phyloP scores from a whole-genome alignment of 2,113 vertebrate genomes.

The Colossoma macropomum region DNA sequence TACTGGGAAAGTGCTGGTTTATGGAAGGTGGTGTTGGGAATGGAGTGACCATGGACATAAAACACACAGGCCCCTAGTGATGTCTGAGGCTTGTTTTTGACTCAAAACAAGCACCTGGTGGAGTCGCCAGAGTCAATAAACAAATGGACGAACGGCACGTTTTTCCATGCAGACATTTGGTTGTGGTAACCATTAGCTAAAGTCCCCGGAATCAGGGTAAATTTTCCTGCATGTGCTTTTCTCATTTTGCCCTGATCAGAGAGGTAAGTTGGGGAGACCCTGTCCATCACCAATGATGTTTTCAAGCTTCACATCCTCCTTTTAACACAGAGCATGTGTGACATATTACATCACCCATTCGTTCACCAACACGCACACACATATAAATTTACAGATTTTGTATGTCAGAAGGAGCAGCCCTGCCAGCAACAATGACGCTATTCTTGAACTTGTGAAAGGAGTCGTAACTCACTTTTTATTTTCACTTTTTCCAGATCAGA shows the following conservation, averaged over 20 bases:
- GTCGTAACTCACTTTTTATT: slow-evolving; percentile 19
- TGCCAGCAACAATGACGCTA: slow-evolving; percentile 55
- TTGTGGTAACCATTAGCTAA: slow-evolving; percentile 54
- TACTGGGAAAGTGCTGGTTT: slow-evolving; percentile 43
- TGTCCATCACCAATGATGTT: slow-evolving; percentile 27
- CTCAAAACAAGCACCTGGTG: slow-evolving; percentile 48
- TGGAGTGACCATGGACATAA: slow-evolving; percentile 44
- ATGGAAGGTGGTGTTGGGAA: slow-evolving; percentile 40
- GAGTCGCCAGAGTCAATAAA: slow-evolving; percentile 65
- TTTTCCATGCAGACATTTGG: slow-evolving; percentile 62
- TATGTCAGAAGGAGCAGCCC: background rate
- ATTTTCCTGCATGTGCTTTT: slow-evolving; percentile 63
- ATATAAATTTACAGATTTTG: slow-evolving; percentile 2
- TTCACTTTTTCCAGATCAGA: slow-evolving; percentile 55
- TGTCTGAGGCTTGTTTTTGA: slow-evolving; percentile 46
- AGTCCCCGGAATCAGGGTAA: slow-evolving; percentile 48
- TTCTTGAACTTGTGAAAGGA: slow-evolving; percentile 38
- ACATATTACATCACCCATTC: slow-evolving; percentile 55
- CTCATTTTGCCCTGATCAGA: slow-evolving; percentile 52
- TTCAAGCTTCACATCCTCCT: slow-evolving; percentile 52
- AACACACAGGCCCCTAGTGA: slow-evolving; percentile 40
- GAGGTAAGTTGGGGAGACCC: slow-evolving; percentile 48
- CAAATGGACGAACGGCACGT: slow-evolving; percentile 51
- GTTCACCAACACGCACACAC: slow-evolving; percentile 16
- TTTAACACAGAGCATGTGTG: slow-evolving; percentile 60